phyloP scores from a whole-genome alignment of 2,888 invertebrate genomes.

The Acronicta aceris region DNA sequence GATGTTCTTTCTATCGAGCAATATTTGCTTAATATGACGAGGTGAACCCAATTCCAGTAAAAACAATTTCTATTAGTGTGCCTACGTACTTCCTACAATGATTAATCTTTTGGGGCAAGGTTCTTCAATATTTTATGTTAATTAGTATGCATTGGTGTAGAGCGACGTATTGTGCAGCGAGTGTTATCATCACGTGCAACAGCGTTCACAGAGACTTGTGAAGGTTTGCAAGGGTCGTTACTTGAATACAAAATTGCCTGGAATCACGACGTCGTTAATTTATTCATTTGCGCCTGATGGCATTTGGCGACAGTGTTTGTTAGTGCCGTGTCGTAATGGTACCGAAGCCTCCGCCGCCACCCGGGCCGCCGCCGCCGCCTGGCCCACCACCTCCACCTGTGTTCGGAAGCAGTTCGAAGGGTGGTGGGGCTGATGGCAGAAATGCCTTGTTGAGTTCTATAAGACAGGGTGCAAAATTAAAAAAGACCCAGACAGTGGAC shows the following conservation, averaged over 20 bases:
- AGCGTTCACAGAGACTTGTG: constrained; percentile 65
- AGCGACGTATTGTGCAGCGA: constrained; percentile 73
- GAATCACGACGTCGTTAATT: constrained; percentile 49
- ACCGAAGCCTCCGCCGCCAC: constrained; percentile 90
- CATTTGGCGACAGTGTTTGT: constrained; percentile 60
- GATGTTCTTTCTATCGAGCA: constrained; percentile 43
- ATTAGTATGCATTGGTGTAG: constrained; percentile 77
- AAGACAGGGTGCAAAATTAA: constrained; percentile 94
- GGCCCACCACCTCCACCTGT: constrained; percentile 89
- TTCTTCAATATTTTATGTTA: constrained; percentile 82
- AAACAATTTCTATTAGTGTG: constrained; percentile 76
- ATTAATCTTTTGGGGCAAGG: constrained; percentile 85
- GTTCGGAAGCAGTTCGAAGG: constrained; percentile 81
- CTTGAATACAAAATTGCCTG: constrained; percentile 50
- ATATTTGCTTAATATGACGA: constrained; percentile 57
- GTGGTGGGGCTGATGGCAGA: constrained; percentile 89
- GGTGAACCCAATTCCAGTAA: constrained; percentile 72
- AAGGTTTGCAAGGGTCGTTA: constrained; percentile 54
- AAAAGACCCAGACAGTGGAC: constrained; percentile 96
- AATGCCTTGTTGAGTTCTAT: constrained; percentile 94
- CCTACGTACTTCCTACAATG: constrained; percentile 84
- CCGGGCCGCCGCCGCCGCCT: constrained; percentile 91
- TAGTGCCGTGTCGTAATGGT: constrained; percentile 66
- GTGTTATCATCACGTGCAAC: constrained; percentile 77
- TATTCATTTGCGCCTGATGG: constrained; percentile 64